Conservation (phyloP, 2,888 invertebrate species). For the Eupithecia exiguata region DNA sequence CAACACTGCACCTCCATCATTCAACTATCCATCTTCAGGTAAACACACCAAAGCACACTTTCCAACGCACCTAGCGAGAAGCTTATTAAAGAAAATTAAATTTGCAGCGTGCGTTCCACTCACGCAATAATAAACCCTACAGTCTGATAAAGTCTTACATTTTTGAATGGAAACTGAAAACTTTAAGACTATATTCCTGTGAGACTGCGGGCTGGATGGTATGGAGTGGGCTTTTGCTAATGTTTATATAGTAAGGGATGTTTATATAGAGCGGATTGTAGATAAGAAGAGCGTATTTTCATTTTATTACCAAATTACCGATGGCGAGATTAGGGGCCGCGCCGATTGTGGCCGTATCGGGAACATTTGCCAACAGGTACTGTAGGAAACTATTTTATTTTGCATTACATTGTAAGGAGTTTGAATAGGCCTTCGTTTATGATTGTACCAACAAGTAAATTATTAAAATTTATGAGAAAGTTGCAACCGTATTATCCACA, state of each 20-base stretch:
- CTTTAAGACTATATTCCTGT: slow-evolving; percentile 46
- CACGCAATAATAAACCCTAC: slow-evolving; percentile 37
- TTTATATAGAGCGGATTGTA: slow-evolving; percentile 80
- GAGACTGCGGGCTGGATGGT: slow-evolving; percentile 17
- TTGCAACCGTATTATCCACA: background rate
- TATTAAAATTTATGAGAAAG: background rate
- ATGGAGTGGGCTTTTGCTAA: slow-evolving; percentile 46
- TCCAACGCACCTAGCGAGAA: slow-evolving; percentile 47
- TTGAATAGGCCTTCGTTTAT: background rate
- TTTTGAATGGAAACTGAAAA: slow-evolving; percentile 34
- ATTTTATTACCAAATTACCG: slow-evolving; percentile 85
- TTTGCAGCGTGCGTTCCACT: slow-evolving; percentile 63
- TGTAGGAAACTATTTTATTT: slow-evolving; percentile 46
- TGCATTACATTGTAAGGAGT: background rate
- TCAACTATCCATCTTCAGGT: slow-evolving; percentile 41
- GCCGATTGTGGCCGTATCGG: slow-evolving; percentile 75
- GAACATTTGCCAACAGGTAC: slow-evolving; percentile 79
- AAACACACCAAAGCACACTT: slow-evolving; percentile 52
- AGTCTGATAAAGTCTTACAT: slow-evolving; percentile 23
- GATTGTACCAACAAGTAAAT: background rate
- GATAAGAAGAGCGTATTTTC: slow-evolving; percentile 82
- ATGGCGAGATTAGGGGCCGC: slow-evolving; percentile 72
- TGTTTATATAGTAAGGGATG: slow-evolving; percentile 78
- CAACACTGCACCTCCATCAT: slow-evolving; percentile 56
- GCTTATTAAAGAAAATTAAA: slow-evolving; percentile 84